These are phyloP conservation scores for Lottia gigantea DNA, from an alignment of 2,888 invertebrate species.

Conservation along the genomic window DNA sequence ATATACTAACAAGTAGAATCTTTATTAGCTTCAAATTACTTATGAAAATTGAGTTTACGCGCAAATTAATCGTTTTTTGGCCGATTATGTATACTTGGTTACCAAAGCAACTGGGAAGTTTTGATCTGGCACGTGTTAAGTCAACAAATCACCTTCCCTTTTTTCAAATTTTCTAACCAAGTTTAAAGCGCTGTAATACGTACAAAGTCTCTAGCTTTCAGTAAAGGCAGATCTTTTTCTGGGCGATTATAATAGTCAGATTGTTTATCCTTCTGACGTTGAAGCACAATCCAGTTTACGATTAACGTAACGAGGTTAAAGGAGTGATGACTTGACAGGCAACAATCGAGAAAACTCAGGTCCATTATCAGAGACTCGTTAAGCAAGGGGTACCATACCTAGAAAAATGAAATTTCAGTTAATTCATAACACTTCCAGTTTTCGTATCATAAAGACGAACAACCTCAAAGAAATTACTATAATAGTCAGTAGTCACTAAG, in stretches of 20 bases:
- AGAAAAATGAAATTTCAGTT: conserved; percentile 28
- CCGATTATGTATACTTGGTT: no score
- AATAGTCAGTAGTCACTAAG: conserved; percentile 25
- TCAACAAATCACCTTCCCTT: conserved; percentile 12
- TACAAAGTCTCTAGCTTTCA: conserved; percentile 13
- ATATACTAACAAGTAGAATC: no score
- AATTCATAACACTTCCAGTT: conserved; percentile 14
- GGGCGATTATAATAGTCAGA: conserved; percentile 16
- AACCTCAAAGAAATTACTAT: conserved; percentile 21
- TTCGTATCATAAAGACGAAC: conserved; percentile 20
- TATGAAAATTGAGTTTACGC: no score
- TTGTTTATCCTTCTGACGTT: neutral
- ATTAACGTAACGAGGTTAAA: neutral
- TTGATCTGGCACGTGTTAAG: no score
- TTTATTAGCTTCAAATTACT: no score
- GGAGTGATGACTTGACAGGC: conserved; percentile 6
- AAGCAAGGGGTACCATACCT: conserved; percentile 30
- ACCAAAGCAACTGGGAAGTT: no score
- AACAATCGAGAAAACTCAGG: conserved; percentile 26
- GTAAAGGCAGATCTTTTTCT: neutral
- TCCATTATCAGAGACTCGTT: conserved; percentile 29
- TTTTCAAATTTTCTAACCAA: conserved; percentile 4
- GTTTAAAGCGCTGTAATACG: conserved; percentile 16
- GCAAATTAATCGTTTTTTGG: no score
- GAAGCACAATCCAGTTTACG: neutral